phyloP scores from a whole-genome alignment of 2,888 invertebrate genomes.

The Plebejus anna region DNA sequence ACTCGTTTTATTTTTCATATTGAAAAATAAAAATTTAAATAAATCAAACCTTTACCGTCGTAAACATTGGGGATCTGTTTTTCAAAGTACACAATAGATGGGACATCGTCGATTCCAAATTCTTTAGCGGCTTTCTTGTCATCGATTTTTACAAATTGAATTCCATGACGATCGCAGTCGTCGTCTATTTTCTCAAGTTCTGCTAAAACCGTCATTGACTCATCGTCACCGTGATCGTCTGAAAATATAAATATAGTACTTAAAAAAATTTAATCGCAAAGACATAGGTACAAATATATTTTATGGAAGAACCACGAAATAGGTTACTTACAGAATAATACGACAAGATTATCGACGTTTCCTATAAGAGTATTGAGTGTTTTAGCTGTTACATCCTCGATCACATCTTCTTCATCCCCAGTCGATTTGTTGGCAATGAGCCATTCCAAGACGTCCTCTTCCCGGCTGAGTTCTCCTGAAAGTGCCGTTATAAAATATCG shows the following conservation, averaged over 20 bases:
- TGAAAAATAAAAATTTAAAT: background rate
- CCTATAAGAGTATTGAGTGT: slow-evolving; percentile 92
- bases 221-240: slow-evolving; percentile 95
- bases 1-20: background rate
- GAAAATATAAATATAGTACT: slow-evolving; percentile 39
- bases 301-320: background rate
- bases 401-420: slow-evolving; percentile 95
- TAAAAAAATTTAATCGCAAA: background rate
- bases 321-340: slow-evolving; percentile 89
- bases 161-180: slow-evolving; percentile 94
- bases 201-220: slow-evolving; percentile 90
- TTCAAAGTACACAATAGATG: slow-evolving; percentile 95
- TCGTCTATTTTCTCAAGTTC: slow-evolving; percentile 96
- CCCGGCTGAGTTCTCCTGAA: slow-evolving; percentile 90
- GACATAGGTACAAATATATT: background rate
- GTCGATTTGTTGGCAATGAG: slow-evolving; percentile 95
- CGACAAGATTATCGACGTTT: slow-evolving; percentile 94
- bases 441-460: slow-evolving; percentile 96
- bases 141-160: slow-evolving; percentile 96
- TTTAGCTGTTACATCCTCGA: slow-evolving; percentile 95
- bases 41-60: slow-evolving; percentile 81
- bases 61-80: slow-evolving; percentile 95
- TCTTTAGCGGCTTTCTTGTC: slow-evolving; percentile 90
- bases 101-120: slow-evolving; percentile 91
- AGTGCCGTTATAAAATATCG: slow-evolving; percentile 33